Base-by-base conservation (phyloP, 2,888 invertebrate genomes). In the Synanthedon andrenaeformis region DNA sequence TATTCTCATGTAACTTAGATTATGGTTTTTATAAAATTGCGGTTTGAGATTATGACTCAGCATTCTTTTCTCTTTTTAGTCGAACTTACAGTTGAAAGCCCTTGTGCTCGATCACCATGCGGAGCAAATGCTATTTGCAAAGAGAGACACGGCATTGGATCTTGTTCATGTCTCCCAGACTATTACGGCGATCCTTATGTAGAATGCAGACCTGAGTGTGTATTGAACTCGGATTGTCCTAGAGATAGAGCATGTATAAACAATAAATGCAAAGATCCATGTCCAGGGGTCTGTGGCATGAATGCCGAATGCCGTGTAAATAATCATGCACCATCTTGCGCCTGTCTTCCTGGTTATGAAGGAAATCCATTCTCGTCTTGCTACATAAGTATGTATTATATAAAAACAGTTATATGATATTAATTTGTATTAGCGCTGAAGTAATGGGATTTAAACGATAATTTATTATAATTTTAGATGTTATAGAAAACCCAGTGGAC, bases 101-200 rank as follows among this genome's bases (percentile, higher is more conserved):
- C 95, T 60, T 96, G 96, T 76, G 90, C 93, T 71, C 93, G 93
- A 60, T 93, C 94, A 54, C 96, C 96, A 49, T 96, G 96, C 77
- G 96, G 96, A 56, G 89, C 92, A 41, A 96, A 96, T 75, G 95
- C 96, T 52, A 80, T 94, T 62, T 96, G 96, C 79, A 93, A 91
- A 78, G 94, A 94, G 82, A 89, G 91, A 66, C 91, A 93, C 69
- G 93, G 93, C 62, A 92, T 92, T 55, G 95, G 95, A 51, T 94
- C 95, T 58, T 96, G 96, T 76, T 89, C 91, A 58, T 96, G 96
- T 81, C 83, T 94, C 59, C 90, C 92, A 55, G 94, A 94, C 67
- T 96, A 94, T 76, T 93, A 92, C 66, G 96, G 96, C 53, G 95
- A 96, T 84, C 96, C 96, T 2, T 95, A 96, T 67, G 86, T 92